Evolutionary conservation across 2,797 vertebrate genomes (phyloP).

Genomic region (Syngnathus rostellatus): DNA sequence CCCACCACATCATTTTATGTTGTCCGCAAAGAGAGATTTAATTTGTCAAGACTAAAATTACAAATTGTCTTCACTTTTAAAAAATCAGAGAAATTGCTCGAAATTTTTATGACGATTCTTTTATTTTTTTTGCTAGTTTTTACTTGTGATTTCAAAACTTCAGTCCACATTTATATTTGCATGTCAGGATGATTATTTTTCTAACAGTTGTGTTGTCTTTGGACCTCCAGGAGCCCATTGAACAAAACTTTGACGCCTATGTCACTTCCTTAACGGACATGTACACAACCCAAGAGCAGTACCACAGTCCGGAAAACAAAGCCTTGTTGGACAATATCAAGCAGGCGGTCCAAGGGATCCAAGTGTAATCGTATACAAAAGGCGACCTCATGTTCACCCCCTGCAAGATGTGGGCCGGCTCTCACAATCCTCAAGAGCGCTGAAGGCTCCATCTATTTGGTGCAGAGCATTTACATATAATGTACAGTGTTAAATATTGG

Average conservation of each 20-base stretch:
- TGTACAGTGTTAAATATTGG: conserved; percentile 83
- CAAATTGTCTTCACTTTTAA: no score
- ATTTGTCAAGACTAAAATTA: no score
- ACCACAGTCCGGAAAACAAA: conserved; percentile 99
- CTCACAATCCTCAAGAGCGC: conserved; percentile 38
- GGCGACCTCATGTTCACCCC: conserved; percentile 50
- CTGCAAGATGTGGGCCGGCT: conserved; percentile 19
- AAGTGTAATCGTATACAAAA: conserved; percentile 82
- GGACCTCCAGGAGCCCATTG: conserved; percentile 86
- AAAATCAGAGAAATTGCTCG: no score
- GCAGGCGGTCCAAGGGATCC: conserved; percentile 98
- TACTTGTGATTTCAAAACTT: no score
- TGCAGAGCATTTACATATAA: conserved; percentile 81
- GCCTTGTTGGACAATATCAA: conserved; percentile 98
- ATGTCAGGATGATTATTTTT: background rate
- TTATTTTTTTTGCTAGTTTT: no score
- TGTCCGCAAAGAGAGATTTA: no score
- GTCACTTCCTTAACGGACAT: conserved; percentile 98
- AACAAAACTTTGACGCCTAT: conserved; percentile 99
- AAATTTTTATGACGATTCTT: no score
- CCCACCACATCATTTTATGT: no score
- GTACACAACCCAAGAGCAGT: conserved; percentile 97
- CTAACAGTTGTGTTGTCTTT: conserved; percentile 9
- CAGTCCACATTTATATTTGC: background rate
- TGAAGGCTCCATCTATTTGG: conserved; percentile 65